Evolutionary conservation across 2,888 invertebrate genomes (phyloP), one percentile per base, ranked within the genome.

Genomic region (Odontothrips loti): DNA sequence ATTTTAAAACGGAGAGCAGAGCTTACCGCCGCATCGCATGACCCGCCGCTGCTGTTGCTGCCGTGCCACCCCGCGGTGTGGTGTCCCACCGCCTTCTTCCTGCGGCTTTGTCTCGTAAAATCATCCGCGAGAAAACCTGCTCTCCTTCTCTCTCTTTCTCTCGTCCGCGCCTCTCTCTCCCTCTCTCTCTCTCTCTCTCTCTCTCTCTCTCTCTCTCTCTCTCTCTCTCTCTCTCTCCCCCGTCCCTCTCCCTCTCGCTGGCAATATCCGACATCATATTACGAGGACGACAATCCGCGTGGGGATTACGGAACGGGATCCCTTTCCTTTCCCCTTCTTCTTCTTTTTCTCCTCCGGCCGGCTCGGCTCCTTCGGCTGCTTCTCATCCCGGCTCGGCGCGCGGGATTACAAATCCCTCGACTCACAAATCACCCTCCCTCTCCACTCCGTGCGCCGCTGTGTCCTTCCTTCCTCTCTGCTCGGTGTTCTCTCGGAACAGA

Each of bases 391-490:
- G 23, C 58, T 75, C 68, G 68, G 27, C 68, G 23, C 68, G 23
- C 68, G 68, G 68, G 68, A 75, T 75, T 75, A 75, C 68, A 75
- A 75, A 75, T 75, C 68, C 68, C 68, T 75, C 68, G 68, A 75
- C 68, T 75, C 68, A 75, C 68, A 75, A 75, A 75, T 75, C 68
- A 75, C 68, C 68, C 68, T 58, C 58, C 20, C 58, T 58, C 58
- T 58, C 15, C 20, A 15, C 58, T 58, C 58, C 58, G 58, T 20
- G 58, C 58, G 58, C 58, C 58, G 34, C 34, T 2, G 34, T 43
- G 34, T 43, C 34, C 34, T 43, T 43, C 34, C 15, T 17, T 17
- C 58, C 58, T 20, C 20, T 58, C 20, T 20, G 17, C 58, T 17
- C 17, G 58, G 58, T 58, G 20, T 58, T 20, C 17, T 58, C 58